A percentile compares a stretch with the other conserved stretches of the same genome.
phyloP scores from a whole-genome alignment of 2,888 invertebrate species.

The Prosapia bicincta region DNA sequence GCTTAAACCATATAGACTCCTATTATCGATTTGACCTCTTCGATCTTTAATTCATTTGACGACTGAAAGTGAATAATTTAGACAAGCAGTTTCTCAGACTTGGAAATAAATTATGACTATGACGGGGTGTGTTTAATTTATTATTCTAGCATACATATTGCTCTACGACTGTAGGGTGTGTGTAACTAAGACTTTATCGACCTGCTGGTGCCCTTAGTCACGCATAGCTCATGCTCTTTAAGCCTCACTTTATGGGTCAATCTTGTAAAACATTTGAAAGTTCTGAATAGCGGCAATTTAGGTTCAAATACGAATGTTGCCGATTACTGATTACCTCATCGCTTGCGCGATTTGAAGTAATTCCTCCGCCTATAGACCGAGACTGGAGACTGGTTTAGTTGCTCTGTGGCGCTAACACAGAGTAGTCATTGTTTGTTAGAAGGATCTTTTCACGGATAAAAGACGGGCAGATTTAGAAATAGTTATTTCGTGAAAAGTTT shows the following conservation, averaged over 20 bases:
- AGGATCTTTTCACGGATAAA: too few species aligned
- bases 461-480: too few species aligned
- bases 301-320: background rate
- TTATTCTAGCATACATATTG: background rate
- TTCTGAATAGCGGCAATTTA: background rate
- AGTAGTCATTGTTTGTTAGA: too few species aligned
- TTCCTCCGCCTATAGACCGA: background rate
- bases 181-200: background rate
- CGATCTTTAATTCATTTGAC: background rate
- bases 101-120: background rate
- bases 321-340: background rate
- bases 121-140: background rate
- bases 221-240: background rate
- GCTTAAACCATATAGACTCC: too few species aligned
- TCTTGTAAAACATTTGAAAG: background rate
- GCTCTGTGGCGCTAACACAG: background rate
- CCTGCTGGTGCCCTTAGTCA: background rate
- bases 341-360: background rate
- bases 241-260: background rate
- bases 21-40: background rate
- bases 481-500: background rate
- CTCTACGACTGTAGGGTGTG: background rate
- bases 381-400: background rate
- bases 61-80: background rate
- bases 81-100: background rate